phyloP scores from a whole-genome alignment of 2,888 invertebrate genomes.

The Ctena decussata region DNA sequence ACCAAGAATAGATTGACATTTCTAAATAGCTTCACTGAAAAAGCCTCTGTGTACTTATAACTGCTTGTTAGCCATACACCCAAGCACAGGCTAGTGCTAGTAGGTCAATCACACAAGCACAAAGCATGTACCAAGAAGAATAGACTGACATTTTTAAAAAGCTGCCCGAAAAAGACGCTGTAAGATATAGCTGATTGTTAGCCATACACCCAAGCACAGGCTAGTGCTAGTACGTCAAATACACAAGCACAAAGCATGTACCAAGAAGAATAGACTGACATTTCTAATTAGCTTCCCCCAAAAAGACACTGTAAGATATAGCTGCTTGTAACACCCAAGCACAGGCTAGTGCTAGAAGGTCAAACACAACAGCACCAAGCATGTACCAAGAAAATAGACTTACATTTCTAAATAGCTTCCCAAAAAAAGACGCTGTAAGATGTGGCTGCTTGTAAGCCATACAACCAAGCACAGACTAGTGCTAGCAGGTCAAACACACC shows the following conservation, averaged over 20 bases:
- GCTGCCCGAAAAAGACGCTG: too few species aligned
- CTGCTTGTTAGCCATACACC: not conserved
- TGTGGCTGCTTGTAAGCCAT: not conserved
- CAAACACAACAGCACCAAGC: not conserved
- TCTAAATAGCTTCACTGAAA: too few species aligned
- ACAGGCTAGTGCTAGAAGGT: not conserved
- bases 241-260: slow-evolving; percentile 38
- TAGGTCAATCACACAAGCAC: slow-evolving; percentile 1
- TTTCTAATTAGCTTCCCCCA: too few species aligned
- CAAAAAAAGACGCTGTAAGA: too few species aligned
- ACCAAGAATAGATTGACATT: too few species aligned
- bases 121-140: not conserved
- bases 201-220: slow-evolving; percentile 35
- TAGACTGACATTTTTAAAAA: too few species aligned
- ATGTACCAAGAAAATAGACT: not conserved
- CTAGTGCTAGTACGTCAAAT: slow-evolving; percentile 35
- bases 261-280: slow-evolving; percentile 18
- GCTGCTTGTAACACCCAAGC: not conserved
- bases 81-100: slow-evolving; percentile 44
- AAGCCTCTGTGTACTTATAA: too few species aligned
- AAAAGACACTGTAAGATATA: not conserved
- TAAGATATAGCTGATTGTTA: too few species aligned
- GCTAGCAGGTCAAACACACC: not conserved
- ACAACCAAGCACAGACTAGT: not conserved
- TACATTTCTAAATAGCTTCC: not conserved